phyloP scores from a whole-genome alignment of 2,888 invertebrate species.

The Ormia ochracea region DNA sequence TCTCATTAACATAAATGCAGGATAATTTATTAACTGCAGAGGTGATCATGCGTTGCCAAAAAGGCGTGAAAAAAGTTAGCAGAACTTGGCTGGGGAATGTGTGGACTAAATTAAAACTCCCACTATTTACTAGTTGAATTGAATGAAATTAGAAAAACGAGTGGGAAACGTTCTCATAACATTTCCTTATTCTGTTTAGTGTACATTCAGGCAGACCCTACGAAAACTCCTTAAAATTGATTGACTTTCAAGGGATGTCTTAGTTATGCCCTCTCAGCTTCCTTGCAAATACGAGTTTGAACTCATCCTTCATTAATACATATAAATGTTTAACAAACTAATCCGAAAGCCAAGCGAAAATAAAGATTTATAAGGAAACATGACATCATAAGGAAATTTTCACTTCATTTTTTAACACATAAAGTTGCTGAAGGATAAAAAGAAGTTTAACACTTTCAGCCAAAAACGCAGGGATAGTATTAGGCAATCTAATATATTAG shows the following conservation, averaged over 20 bases:
- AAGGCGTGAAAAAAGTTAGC: slow-evolving; percentile 40
- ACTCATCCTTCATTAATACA: slow-evolving; percentile 48
- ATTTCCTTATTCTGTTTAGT: neutral
- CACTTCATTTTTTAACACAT: slow-evolving; percentile 62
- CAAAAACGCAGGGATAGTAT: neutral
- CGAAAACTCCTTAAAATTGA: slow-evolving; percentile 8
- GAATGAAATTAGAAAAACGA: neutral
- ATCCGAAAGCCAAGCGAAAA: slow-evolving; percentile 32
- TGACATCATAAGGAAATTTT: slow-evolving; percentile 63
- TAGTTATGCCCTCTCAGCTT: neutral
- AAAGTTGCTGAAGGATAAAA: slow-evolving; percentile 5
- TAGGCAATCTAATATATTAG: slow-evolving; percentile 2
- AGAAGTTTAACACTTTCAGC: slow-evolving; percentile 48
- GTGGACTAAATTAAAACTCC: slow-evolving; percentile 12
- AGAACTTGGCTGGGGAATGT: neutral
- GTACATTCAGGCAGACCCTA: too few relatives aligned
- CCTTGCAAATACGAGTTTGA: too few relatives aligned
- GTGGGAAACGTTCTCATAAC: neutral
- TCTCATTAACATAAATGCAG: slow-evolving; percentile 68
- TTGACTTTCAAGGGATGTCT: slow-evolving; percentile 6
- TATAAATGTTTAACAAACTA: slow-evolving; percentile 45
- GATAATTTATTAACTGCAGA: slow-evolving; percentile 66
- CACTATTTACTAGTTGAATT: neutral
- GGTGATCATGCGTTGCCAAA: slow-evolving; percentile 61
- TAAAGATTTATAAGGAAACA: slow-evolving; percentile 16